These are phyloP conservation scores for Nephrotoma appendiculata DNA, from an alignment of 2,888 invertebrate species.

Conservation along the genomic window DNA sequence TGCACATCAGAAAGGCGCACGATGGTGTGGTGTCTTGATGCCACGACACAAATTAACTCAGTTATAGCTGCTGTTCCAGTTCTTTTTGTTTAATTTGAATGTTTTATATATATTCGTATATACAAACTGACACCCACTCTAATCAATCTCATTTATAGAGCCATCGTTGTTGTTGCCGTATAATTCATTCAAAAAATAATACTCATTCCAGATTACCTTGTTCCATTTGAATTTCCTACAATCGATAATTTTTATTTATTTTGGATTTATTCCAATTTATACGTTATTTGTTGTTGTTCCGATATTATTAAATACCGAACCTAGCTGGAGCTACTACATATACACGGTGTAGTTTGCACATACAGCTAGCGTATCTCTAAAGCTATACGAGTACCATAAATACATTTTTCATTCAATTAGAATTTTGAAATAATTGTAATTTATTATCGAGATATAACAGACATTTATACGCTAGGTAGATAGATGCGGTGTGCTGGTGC, in stretches of 20 bases:
- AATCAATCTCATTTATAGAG: neutral
- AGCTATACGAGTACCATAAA: neutral
- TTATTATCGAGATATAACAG: neutral
- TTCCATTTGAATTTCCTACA: neutral
- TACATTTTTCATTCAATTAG: neutral
- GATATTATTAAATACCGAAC: neutral
- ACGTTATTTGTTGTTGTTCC: neutral
- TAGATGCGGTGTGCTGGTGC: neutral
- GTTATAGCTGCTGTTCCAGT: neutral
- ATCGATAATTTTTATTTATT: neutral
- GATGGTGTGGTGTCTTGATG: neutral
- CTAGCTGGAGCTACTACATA: neutral
- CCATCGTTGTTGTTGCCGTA: neutral
- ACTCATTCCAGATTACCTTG: neutral
- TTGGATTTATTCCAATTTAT: neutral
- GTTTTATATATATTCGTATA: neutral
- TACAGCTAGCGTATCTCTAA: neutral
- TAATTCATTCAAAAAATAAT: neutral
- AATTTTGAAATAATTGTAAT: neutral
- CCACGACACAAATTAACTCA: neutral
- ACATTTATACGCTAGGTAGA: neutral
- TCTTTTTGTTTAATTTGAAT: neutral
- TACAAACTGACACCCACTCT: neutral
- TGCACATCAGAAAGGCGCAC: neutral
- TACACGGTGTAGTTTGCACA: neutral